Conservation (phyloP, 2,888 invertebrate genomes). For the Aproaerema taeniolella region DNA sequence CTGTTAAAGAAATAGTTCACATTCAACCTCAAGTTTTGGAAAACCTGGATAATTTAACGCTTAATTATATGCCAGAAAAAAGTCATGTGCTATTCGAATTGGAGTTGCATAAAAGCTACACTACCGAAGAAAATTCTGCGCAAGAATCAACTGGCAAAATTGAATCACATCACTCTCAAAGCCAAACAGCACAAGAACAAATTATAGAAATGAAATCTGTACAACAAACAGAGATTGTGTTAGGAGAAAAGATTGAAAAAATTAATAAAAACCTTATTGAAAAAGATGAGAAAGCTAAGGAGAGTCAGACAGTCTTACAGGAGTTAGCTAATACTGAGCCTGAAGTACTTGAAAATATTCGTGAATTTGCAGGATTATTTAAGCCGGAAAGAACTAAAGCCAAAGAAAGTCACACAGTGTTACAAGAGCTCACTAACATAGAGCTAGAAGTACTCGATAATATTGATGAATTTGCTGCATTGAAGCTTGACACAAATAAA, state of each 20-base stretch:
- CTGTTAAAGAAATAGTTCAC: slow-evolving; percentile 38
- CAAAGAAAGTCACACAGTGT: slow-evolving; percentile 33
- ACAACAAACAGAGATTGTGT: slow-evolving; percentile 38
- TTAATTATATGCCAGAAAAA: slow-evolving; percentile 27
- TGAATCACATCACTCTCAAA: slow-evolving; percentile 18
- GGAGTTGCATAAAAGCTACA: slow-evolving; percentile 44
- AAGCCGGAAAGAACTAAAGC: slow-evolving; percentile 35
- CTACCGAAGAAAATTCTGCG: slow-evolving; percentile 38
- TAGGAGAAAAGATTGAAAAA: slow-evolving; percentile 32
- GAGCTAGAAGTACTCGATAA: too few species aligned
- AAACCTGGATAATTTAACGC: slow-evolving; percentile 28
- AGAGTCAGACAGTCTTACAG: slow-evolving; percentile 25
- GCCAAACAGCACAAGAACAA: slow-evolving; percentile 32
- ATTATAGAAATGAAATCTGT: slow-evolving; percentile 42
- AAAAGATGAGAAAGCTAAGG: slow-evolving; percentile 37
- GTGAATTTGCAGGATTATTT: slow-evolving; percentile 26
- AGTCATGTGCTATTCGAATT: slow-evolving; percentile 30
- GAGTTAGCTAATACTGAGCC: slow-evolving; percentile 37
- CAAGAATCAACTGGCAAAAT: slow-evolving; percentile 37
- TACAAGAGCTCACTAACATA: slow-evolving; percentile 37
- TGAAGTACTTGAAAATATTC: slow-evolving; percentile 39
- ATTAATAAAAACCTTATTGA: slow-evolving; percentile 23
- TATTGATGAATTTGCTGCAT: too few species aligned
- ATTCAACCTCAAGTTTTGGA: slow-evolving; percentile 43
- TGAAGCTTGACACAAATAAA: too few species aligned